Conservation (phyloP, 2,888 invertebrate genomes). For the Bombyx huttoni region DNA sequence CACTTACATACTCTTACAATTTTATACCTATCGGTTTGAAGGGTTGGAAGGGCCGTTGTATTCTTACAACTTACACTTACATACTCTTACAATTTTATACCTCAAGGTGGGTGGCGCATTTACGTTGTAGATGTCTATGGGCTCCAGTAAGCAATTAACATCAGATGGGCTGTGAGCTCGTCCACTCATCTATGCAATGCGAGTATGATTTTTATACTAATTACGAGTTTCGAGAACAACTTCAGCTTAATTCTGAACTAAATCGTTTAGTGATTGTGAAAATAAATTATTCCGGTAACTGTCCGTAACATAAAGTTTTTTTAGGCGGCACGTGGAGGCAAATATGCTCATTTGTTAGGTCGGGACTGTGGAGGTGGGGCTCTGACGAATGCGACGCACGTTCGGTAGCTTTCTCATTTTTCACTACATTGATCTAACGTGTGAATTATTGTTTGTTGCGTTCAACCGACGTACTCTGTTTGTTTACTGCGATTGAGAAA, state of each 20-base stretch:
- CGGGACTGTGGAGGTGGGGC: conserved; percentile 8
- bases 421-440: conserved; percentile 72
- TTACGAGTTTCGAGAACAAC: background rate
- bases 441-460: conserved; percentile 65
- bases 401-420: conserved; percentile 63
- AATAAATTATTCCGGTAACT: conserved; percentile 13
- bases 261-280: conserved; percentile 15
- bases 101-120: too few species aligned
- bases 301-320: conserved; percentile 11
- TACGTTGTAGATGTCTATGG: too few species aligned
- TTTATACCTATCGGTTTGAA: too few species aligned
- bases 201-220: too few species aligned
- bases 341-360: conserved; percentile 59
- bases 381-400: conserved; percentile 52
- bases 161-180: too few species aligned
- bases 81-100: too few species aligned
- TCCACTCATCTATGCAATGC: too few species aligned
- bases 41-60: too few species aligned
- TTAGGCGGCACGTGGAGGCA: conserved; percentile 31
- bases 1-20: too few species aligned
- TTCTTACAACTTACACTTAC: too few species aligned
- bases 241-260: background rate
- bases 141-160: too few species aligned
- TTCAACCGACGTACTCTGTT: conserved; percentile 29
- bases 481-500: conserved; percentile 20